Base-by-base conservation (phyloP, 2,797 vertebrate species). In the Leptodactylus fallax region DNA sequence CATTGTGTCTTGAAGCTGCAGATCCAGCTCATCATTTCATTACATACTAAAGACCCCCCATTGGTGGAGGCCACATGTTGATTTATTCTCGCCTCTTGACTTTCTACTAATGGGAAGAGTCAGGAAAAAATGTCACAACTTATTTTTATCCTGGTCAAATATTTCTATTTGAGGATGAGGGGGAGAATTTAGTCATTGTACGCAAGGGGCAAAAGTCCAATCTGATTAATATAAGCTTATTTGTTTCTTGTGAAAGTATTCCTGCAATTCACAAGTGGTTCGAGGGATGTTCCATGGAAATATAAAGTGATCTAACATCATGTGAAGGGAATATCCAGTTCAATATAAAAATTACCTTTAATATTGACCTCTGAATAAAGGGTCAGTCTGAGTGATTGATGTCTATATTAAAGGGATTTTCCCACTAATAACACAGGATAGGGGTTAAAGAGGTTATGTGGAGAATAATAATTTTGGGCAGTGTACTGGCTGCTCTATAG, bases 31-130 rank as follows among this genome's bases (percentile, higher is more conserved):
- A 67, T 89, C 87, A 79, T 25, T 83, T 79, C 53, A 86, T 86
- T 89, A 89, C 63, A 86, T 79, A 81, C 78, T 85, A 89, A 81
- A 78, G 71, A 85, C 45, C 12, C 47, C 83, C 83, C 27, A 56
- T 86, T 86, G 69, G 56, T 23, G n/a, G 67, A 49, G 55, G 60
- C 58, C 69, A 71, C 79, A 82, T 83, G 84, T 56, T 86, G 84
- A 83, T 79, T 78, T 71, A 83, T 89, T 86, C 19, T 86, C 81
- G 67, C 78, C 49, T 53, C 14, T 83, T 79, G 72, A 49, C 72
- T 83, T 51, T 49, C 17, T 88, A 58, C 58, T 25, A 13, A 9
- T 49, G 49, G 79, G 9, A 85, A 53, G 53, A 76, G 69, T 25
- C 63, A 55, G 23, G 71, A 77, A 89, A 77, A 23, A 86, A 86